phyloP scores from a whole-genome alignment of 2,113 vertebrate species.

The Chrysemys picta region DNA sequence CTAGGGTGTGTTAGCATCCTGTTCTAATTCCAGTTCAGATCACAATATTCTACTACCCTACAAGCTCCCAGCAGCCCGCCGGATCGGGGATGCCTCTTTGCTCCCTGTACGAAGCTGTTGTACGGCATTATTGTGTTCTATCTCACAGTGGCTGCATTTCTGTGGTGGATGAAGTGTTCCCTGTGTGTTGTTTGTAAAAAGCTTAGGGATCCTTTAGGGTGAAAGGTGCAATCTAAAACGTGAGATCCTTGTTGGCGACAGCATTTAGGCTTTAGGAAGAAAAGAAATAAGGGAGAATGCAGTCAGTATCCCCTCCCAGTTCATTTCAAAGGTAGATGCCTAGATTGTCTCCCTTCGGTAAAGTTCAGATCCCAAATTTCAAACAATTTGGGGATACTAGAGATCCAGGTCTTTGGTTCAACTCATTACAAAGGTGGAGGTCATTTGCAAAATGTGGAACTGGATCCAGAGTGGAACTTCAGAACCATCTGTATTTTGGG shows the following conservation, averaged over 20 bases:
- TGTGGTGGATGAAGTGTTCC: constrained; percentile 43
- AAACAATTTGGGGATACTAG: neutral
- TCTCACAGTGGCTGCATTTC: constrained; percentile 19
- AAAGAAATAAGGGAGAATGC: neutral
- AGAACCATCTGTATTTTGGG: constrained; percentile 66
- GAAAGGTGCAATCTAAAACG: neutral
- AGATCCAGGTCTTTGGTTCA: neutral
- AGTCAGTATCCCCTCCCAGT: neutral
- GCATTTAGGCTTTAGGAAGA: accelerated
- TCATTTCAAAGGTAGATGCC: neutral
- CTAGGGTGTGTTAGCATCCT: neutral
- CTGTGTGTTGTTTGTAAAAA: constrained; percentile 3
- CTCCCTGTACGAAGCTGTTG: neutral
- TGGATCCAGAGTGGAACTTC: constrained; percentile 20
- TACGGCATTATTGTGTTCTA: accelerated
- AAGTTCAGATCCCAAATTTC: neutral
- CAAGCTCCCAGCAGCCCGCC: neutral
- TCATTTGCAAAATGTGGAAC: neutral
- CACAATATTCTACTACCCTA: neutral
- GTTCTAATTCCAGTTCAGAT: neutral
- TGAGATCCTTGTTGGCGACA: neutral
- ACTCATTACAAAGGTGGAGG: constrained; percentile 10
- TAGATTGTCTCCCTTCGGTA: neutral
- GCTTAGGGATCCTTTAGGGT: neutral
- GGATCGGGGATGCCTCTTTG: constrained; percentile 4